Evolutionary conservation across 2,888 invertebrate species (phyloP).

Genomic region (Drosophila dives): DNA sequence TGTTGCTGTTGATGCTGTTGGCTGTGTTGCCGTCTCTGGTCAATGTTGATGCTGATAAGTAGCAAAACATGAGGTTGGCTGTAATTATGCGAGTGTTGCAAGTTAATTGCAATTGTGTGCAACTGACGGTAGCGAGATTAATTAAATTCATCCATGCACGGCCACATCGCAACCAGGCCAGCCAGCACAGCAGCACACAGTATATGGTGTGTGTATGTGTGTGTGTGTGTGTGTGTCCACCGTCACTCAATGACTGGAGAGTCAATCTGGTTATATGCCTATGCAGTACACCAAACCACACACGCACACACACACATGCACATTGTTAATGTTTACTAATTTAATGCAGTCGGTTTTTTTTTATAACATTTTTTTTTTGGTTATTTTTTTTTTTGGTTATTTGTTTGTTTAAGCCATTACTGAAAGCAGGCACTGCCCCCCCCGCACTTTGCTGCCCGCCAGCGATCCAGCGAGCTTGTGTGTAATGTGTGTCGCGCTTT

Average conservation of each 20-base stretch:
- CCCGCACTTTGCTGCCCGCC: not conserved
- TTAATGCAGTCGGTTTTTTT: constrained; percentile 56
- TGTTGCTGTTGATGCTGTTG: constrained; percentile 17
- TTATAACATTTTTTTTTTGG: not conserved
- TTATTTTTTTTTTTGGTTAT: not conserved
- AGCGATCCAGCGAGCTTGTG: constrained; percentile 1
- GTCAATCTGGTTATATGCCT: constrained; percentile 75
- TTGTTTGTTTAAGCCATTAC: constrained; percentile 16
- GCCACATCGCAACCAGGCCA: constrained; percentile 27
- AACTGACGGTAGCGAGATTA: constrained; percentile 83
- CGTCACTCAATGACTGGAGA: constrained; percentile 56
- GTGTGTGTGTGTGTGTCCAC: constrained; percentile 1
- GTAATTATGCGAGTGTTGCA: constrained; percentile 83
- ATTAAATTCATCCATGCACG: constrained; percentile 79
- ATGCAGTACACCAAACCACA: constrained; percentile 26
- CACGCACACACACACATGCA: constrained; percentile 1
- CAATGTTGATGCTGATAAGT: constrained; percentile 81
- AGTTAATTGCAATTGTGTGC: constrained; percentile 84
- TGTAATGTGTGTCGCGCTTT: constrained; percentile 25
- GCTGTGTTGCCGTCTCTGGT: constrained; percentile 41
- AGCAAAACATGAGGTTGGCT: constrained; percentile 83
- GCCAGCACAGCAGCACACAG: constrained; percentile 7
- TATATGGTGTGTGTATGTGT: not conserved
- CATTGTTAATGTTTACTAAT: constrained; percentile 68
- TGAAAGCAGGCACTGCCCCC: constrained; percentile 10